These are phyloP conservation scores for Anoplolepis gracilipes DNA, from an alignment of 1,140 invertebrate species.

Conservation along the genomic window DNA sequence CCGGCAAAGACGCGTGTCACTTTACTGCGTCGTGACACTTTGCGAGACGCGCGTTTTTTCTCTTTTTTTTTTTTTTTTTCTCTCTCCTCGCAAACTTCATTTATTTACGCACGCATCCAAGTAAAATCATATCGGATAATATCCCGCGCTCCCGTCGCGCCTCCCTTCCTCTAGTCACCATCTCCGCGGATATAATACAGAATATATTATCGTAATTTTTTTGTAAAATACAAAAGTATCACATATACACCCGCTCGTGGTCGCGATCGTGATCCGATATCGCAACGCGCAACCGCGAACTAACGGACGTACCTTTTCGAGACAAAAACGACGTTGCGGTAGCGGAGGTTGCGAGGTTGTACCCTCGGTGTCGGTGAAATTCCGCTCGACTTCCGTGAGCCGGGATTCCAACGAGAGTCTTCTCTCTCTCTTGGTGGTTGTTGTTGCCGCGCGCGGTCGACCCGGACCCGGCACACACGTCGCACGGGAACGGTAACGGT, in stretches of 20 bases:
- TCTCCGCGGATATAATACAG: neutral
- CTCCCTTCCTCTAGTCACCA: neutral
- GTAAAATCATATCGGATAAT: too few relatives aligned
- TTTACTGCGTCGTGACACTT: too few relatives aligned
- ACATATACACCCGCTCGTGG: neutral
- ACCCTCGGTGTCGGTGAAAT: slow-evolving; percentile 59
- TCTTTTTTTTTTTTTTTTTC: too few relatives aligned
- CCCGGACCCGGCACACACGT: too few relatives aligned
- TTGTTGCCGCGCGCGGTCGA: neutral
- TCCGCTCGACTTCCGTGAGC: slow-evolving; percentile 65
- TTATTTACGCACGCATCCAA: too few relatives aligned
- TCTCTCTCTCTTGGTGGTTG: neutral
- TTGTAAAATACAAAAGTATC: neutral
- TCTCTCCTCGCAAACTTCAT: too few relatives aligned
- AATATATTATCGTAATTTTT: too few relatives aligned
- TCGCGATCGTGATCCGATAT: neutral
- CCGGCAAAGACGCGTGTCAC: too few relatives aligned
- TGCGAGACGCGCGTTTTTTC: too few relatives aligned
- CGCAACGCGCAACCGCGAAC: slow-evolving; percentile 12
- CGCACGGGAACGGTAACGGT: neutral
- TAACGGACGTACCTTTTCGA: slow-evolving; percentile 65
- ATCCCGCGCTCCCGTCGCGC: too few relatives aligned
- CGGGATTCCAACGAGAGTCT: neutral
- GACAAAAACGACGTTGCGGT: slow-evolving; percentile 59
- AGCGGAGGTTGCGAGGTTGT: slow-evolving; percentile 48